Evolutionary conservation across 35 echinoderm and acorn worm genomes (phyloP), one percentile per base, ranked within the genome.

Genomic region (Anneissia japonica): DNA sequence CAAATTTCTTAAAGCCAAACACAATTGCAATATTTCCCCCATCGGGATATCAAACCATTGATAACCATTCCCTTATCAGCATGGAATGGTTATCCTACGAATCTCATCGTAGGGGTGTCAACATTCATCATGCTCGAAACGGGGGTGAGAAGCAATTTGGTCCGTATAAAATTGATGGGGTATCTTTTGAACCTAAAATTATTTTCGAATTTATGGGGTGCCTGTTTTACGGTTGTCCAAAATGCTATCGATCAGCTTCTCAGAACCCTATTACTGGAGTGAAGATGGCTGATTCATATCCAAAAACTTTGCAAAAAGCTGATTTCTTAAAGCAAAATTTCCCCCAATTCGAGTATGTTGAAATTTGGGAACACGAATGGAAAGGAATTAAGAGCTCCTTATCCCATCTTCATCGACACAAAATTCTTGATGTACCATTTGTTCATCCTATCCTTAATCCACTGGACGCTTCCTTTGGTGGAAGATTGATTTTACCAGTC

Each of bases 161-260:
- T 36, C 35, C 36, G 12, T 41, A 82, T n/a, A 39, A 39, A 39
- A 37, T 41, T 31, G 35, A 82, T 82, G 79, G 79, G 35, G 17
- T 43, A n/a, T 64, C 79, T 23, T 31, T 39, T 31, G 37, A 82
- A 40, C 35, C 35, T 9, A 82, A 82, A 17, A 89, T 46, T 4
- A 56, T 83, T 74, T 94, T 87, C 46, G 56, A 80, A 26, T 94
- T 88, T 73, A 32, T 75, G 17, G 46, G 89, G 19, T 87, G 86
- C 26, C 14, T 34, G 21, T 80, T 31, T 31, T 33, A 80, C 23
- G 77, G 77, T 11, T 80, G 77, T 23, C 77, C 77, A 2, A 23
- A 80, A 9, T 80, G 77, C 35, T 80, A 80, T 80, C 7, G 36
- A 34, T 11, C 31, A 7, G 77, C 12, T 36, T 34, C 77, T 80